A percentile compares a stretch with the other conserved stretches of the same genome.
Evolutionary conservation across 2,888 invertebrate genomes (phyloP).

Genomic region (Patella pellucida): DNA sequence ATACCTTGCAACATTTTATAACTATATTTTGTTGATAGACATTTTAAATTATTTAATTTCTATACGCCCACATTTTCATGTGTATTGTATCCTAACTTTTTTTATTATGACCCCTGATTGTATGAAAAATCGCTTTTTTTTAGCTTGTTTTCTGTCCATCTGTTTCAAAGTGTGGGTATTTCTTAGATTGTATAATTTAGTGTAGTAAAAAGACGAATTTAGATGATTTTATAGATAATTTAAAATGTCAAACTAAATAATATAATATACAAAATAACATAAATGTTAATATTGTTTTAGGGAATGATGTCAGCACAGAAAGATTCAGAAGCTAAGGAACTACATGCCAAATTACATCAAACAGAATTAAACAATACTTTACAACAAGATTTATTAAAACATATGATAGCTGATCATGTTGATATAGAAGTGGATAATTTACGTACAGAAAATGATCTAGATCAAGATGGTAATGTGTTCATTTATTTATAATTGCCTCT

Average conservation of each 20-base stretch:
- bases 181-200: background rate
- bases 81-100: too few species aligned
- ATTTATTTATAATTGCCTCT: background rate
- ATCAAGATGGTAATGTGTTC: conserved; percentile 64
- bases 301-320: conserved; percentile 78
- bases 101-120: too few species aligned
- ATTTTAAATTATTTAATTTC: too few species aligned
- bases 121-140: too few species aligned
- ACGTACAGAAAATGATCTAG: conserved; percentile 63
- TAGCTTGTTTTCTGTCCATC: too few species aligned
- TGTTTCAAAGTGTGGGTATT: too few species aligned
- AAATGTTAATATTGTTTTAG: conserved; percentile 72
- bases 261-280: conserved; percentile 93
- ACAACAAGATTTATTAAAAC: conserved; percentile 84
- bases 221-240: conserved; percentile 82
- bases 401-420: conserved; percentile 76
- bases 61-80: too few species aligned
- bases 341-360: conserved; percentile 80
- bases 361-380: conserved; percentile 74
- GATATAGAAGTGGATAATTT: conserved; percentile 73
- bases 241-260: conserved; percentile 85
- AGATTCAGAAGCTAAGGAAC: conserved; percentile 80
- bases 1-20: too few species aligned
- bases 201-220: conserved; percentile 73
- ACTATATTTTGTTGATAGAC: too few species aligned